phyloP scores from a whole-genome alignment of 2,888 invertebrate genomes.

The Ellobium chinense region DNA sequence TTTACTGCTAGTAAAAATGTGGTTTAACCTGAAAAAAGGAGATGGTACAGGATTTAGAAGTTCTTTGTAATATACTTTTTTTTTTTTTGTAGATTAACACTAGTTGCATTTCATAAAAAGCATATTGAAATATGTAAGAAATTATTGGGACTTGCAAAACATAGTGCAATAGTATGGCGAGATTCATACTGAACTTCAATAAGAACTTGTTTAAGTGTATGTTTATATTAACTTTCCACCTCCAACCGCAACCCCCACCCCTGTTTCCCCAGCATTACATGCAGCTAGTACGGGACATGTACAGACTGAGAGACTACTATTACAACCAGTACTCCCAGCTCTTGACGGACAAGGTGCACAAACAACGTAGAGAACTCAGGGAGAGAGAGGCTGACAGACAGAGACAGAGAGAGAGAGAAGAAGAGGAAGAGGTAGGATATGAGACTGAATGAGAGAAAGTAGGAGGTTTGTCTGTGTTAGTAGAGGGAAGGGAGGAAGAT shows the following conservation, averaged over 20 bases:
- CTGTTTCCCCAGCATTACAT: slow-evolving; percentile 40
- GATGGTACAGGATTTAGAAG: too few relatives aligned
- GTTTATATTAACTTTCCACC: neutral
- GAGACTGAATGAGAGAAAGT: too few relatives aligned
- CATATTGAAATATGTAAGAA: too few relatives aligned
- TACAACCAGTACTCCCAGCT: slow-evolving; percentile 59
- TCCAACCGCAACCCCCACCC: neutral
- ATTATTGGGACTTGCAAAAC: too few relatives aligned
- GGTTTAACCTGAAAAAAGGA: too few relatives aligned
- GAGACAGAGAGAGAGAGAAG: slow-evolving; percentile 40
- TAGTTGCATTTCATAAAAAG: too few relatives aligned
- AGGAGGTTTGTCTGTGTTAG: too few relatives aligned
- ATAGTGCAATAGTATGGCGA: too few relatives aligned
- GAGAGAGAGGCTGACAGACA: slow-evolving; percentile 50
- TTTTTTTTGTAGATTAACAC: too few relatives aligned
- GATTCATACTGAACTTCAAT: neutral
- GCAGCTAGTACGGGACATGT: slow-evolving; percentile 56
- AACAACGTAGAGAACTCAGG: slow-evolving; percentile 57
- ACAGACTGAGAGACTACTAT: slow-evolving; percentile 56
- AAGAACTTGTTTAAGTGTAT: neutral
- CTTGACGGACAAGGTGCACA: slow-evolving; percentile 58
- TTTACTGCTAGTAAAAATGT: too few relatives aligned
- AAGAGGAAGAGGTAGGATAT: slow-evolving; percentile 60
- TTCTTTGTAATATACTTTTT: too few relatives aligned
- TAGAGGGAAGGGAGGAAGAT: too few relatives aligned